Evolutionary conservation across 2,113 vertebrate species (phyloP).

Genomic region (Lepidothrix coronata): DNA sequence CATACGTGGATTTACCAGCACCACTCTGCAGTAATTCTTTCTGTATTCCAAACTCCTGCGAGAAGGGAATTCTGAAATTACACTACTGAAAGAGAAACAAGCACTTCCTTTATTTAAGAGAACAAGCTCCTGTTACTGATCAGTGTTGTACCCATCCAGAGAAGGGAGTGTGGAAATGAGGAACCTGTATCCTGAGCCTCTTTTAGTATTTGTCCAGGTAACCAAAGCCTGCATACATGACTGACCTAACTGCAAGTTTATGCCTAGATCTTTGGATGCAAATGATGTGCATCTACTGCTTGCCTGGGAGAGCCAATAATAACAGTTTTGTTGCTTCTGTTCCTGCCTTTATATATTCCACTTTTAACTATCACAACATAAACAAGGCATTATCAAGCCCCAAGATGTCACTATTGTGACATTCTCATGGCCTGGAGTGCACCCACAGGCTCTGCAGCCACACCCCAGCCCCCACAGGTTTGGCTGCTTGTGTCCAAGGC

Average conservation of each 20-base stretch:
- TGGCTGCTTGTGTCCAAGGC: not conserved
- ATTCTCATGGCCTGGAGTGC: not conserved
- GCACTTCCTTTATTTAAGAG: not conserved
- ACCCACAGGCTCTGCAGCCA: not conserved
- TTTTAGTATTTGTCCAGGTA: not conserved
- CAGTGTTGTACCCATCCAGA: not conserved
- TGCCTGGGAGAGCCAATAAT: not conserved
- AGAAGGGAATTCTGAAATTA: not conserved
- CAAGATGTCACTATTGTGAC: not conserved
- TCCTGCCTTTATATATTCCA: not conserved
- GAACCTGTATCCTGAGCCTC: not conserved
- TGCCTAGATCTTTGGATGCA: not conserved
- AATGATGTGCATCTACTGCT: not conserved
- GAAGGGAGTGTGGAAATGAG: not conserved
- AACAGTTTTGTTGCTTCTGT: not conserved
- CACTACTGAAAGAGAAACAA: not conserved
- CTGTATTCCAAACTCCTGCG: not conserved
- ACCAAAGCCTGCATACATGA: not conserved
- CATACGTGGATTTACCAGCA: not conserved
- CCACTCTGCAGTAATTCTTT: not conserved
- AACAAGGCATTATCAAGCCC: not conserved
- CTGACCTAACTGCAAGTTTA: not conserved
- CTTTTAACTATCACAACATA: not conserved
- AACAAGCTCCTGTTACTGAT: not conserved
- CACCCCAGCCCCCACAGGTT: not conserved